Evolutionary conservation across 1,140 invertebrate species (phyloP).

Genomic region (Ephestia elutella): DNA sequence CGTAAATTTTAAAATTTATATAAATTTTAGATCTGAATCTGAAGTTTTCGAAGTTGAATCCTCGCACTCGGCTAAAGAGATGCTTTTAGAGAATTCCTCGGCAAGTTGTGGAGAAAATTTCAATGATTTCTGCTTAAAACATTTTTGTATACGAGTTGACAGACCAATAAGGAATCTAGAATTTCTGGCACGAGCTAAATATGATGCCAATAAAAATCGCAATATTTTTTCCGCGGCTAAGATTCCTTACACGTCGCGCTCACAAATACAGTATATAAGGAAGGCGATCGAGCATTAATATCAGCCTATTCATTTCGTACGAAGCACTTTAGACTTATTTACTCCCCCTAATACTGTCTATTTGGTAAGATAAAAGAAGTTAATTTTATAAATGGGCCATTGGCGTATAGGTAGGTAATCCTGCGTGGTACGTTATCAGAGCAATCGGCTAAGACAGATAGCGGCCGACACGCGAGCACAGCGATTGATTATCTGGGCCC

Average conservation of each 20-base stretch:
- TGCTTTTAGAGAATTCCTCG: not conserved
- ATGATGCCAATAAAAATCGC: conserved; percentile 12
- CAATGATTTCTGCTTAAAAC: not conserved
- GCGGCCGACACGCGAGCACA: conserved; percentile 65
- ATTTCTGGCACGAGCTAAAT: conserved; percentile 7
- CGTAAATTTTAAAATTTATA: conserved; percentile 30
- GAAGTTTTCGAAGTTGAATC: conserved; percentile 3
- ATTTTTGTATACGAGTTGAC: not conserved
- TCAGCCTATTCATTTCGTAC: conserved; percentile 38
- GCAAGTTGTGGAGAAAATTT: not conserved
- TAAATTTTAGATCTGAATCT: conserved; percentile 5
- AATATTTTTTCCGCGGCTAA: conserved; percentile 10
- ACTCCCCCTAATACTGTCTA: conserved; percentile 45
- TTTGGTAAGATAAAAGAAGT: conserved; percentile 58
- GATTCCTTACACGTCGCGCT: conserved; percentile 22
- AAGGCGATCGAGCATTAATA: conserved; percentile 36
- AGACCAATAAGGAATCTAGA: not conserved
- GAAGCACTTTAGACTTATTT: conserved; percentile 51
- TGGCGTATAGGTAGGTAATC: conserved; percentile 59
- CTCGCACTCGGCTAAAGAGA: not conserved
- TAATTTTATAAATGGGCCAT: conserved; percentile 66
- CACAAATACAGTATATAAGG: conserved; percentile 19
- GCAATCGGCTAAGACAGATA: conserved; percentile 67
- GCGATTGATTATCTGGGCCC: conserved; percentile 67
- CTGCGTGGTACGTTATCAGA: conserved; percentile 56